Evolutionary conservation across 1,140 invertebrate genomes (phyloP).

Genomic region (Zaprionus kolodkinae): DNA sequence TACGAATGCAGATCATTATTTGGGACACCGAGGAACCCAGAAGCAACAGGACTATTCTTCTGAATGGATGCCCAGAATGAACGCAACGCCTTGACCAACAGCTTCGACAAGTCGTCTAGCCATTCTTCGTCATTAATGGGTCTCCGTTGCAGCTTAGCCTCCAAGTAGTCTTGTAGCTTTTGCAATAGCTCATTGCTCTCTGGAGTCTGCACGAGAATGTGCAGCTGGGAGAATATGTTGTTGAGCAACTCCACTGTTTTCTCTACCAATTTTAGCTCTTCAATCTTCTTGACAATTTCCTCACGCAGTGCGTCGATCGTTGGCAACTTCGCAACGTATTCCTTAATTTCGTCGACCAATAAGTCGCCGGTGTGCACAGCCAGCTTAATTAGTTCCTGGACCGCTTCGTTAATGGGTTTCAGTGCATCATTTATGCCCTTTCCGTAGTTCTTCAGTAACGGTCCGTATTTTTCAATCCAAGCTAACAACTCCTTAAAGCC

Average conservation of each 20-base stretch:
- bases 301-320: slow-evolving; percentile 58
- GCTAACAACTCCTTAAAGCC: slow-evolving; percentile 52
- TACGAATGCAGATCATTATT: slow-evolving; percentile 45
- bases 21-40: neutral
- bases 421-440: slow-evolving; percentile 85
- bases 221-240: slow-evolving; percentile 85
- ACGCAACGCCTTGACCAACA: slow-evolving; percentile 84
- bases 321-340: slow-evolving; percentile 86
- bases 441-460: slow-evolving; percentile 88
- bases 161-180: slow-evolving; percentile 86
- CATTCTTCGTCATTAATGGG: slow-evolving; percentile 85
- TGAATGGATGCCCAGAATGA: slow-evolving; percentile 77
- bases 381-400: slow-evolving; percentile 84
- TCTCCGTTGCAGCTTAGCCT: slow-evolving; percentile 84
- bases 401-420: slow-evolving; percentile 85
- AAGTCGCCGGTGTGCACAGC: slow-evolving; percentile 85
- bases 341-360: slow-evolving; percentile 83
- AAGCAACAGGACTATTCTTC: slow-evolving; percentile 20
- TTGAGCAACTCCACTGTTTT: slow-evolving; percentile 84
- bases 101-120: slow-evolving; percentile 85
- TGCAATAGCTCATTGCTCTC: slow-evolving; percentile 86
- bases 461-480: slow-evolving; percentile 85
- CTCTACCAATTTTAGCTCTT: slow-evolving; percentile 84
- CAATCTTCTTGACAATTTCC: slow-evolving; percentile 53
- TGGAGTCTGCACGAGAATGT: slow-evolving; percentile 85